Percentiles rank a stretch among this genome's conserved stretches.
These are phyloP conservation scores for Trachelus iudaicus DNA, from an alignment of 2,888 invertebrate genomes.

Conservation along the genomic window DNA sequence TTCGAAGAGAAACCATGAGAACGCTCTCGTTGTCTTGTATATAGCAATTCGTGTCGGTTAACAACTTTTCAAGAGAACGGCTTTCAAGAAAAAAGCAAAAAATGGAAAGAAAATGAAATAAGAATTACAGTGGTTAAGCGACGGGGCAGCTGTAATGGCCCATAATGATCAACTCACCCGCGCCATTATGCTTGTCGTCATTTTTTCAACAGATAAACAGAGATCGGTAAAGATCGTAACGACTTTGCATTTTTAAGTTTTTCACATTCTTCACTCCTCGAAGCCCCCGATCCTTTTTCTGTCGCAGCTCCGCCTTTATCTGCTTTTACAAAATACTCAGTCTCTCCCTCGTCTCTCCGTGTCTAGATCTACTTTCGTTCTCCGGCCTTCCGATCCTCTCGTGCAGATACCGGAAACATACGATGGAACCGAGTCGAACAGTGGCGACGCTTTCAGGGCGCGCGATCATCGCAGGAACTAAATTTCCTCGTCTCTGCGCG, in stretches of 20 bases:
- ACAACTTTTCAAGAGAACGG: conserved; percentile 34
- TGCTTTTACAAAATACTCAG: not conserved
- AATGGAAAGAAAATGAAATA: conserved; percentile 54
- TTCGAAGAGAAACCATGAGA: conserved; percentile 5
- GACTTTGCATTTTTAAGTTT: not conserved
- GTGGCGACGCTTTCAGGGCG: conserved; percentile 18
- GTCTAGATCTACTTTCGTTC: not conserved
- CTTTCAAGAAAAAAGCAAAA: too few species aligned
- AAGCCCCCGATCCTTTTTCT: not conserved
- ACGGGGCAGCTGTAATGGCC: conserved; percentile 46
- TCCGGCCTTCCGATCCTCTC: not conserved
- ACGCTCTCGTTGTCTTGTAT: conserved; percentile 18
- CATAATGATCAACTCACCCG: conserved; percentile 45
- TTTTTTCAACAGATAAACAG: not conserved
- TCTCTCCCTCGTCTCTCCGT: not conserved
- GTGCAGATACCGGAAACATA: not conserved
- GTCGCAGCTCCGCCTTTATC: not conserved
- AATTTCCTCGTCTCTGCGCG: conserved; percentile 20
- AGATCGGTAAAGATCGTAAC: not conserved
- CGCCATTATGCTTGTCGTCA: conserved; percentile 17
- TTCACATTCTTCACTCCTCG: not conserved
- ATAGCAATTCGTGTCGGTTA: conserved; percentile 32
- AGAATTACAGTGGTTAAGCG: conserved; percentile 56
- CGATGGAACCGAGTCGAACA: not conserved
- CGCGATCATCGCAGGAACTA: conserved; percentile 22